Percentiles rank a stretch among this genome's conserved stretches.
phyloP scores from a whole-genome alignment of 2,888 invertebrate genomes.

The Sesamia inferens region DNA sequence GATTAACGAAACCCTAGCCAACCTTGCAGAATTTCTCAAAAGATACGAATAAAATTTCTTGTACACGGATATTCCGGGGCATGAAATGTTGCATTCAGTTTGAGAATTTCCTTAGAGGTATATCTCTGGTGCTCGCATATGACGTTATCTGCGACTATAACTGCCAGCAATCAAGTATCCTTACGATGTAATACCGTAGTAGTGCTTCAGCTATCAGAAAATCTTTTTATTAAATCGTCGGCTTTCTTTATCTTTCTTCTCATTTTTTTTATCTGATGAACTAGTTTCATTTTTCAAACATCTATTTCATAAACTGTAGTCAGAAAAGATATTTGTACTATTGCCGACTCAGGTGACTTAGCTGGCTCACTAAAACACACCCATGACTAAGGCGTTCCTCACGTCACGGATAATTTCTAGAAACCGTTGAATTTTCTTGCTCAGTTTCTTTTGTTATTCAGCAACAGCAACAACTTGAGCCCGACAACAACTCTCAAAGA shows the following conservation, averaged over 20 bases:
- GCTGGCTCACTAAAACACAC: not conserved
- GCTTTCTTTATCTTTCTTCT: not conserved
- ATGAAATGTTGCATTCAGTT: conserved; percentile 71
- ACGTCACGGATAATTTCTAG: conserved; percentile 5
- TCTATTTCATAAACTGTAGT: not conserved
- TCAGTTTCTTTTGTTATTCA: conserved; percentile 42
- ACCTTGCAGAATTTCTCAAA: conserved; percentile 62
- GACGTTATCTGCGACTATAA: conserved; percentile 28
- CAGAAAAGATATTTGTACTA: not conserved
- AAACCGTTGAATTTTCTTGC: conserved; percentile 26
- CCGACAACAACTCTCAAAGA: conserved; percentile 51
- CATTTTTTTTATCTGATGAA: not conserved
- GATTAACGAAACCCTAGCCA: conserved; percentile 65
- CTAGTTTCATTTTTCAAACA: not conserved
- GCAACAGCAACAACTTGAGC: conserved; percentile 38
- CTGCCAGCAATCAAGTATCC: conserved; percentile 30
- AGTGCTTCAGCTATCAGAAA: conserved; percentile 1
- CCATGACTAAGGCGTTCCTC: not conserved
- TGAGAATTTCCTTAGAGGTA: conserved; percentile 62
- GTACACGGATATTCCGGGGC: conserved; percentile 60
- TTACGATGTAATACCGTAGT: not conserved
- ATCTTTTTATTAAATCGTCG: not conserved
- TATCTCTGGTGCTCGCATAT: conserved; percentile 56
- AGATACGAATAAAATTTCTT: conserved; percentile 69
- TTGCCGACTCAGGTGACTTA: not conserved